Base-by-base conservation (phyloP, 2,113 vertebrate species). In the Phodopus roborovskii region DNA sequence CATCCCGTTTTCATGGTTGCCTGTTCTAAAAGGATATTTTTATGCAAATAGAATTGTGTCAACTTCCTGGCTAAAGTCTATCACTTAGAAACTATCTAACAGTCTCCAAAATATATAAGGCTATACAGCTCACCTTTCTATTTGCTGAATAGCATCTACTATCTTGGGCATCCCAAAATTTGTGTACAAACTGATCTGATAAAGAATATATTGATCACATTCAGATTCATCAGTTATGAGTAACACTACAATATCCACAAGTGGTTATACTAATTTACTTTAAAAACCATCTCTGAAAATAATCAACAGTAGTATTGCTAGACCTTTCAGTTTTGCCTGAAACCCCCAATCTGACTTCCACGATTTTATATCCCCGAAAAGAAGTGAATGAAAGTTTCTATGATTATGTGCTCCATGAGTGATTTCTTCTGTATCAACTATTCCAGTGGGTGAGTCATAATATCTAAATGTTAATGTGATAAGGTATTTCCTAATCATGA, bases 301-400 rank as follows among this genome's bases (percentile, higher is more conserved):
- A 45, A 24, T n/a, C 2, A 50, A 3, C 30, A 50, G 7, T 0
- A 3, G 16, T 20, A n/a, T 11, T 19, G 3, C 3, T 53, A 1
- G 5, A 22, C 1, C 28, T 45, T 36, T 68, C 7, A 17, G 56
- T 60, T 73, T 64, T 8, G 64, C 24, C 7, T 78, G 60, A 58
- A 93, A 68, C n/a, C 0, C 0, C 24, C 8, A 33, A 30, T 6
- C n/a, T 64, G 39, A 48, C 22, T 45, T 20, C 74, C 74, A 45
- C 15, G 50, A 78, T 50, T 77, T 50, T 15, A 33, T 10, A 56
- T 56, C 50, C 33, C 19, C 17, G 0, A 24, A 58, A 58, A 82
- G n/a, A n/a, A 82, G n/a, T 58, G 33, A 39, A 58, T n/a, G 45
- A 74, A 45, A 26, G 36, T 39, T 30, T 58, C 10, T 58, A 15